Percentiles rank a stretch among this genome's conserved stretches.
These are phyloP conservation scores for Conomelus anceps DNA, from an alignment of 2,888 invertebrate species.

Conservation along the genomic window DNA sequence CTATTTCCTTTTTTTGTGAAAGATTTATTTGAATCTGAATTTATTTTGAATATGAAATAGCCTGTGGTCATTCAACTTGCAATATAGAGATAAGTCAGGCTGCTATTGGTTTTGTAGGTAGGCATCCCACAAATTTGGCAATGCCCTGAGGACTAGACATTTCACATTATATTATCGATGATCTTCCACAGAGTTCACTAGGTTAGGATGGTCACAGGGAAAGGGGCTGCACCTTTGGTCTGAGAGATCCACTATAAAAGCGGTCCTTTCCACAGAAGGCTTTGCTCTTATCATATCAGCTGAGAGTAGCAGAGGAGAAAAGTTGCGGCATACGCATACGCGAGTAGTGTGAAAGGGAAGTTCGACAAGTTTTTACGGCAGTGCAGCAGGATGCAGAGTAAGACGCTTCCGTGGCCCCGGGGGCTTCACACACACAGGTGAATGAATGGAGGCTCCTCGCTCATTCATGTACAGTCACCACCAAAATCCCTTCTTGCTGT, in stretches of 20 bases:
- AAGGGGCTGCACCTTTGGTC: background rate
- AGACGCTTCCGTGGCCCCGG: slow-evolving; percentile 2
- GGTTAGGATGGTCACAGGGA: background rate
- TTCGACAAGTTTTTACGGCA: background rate
- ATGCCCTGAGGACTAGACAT: background rate
- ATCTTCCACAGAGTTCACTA: background rate
- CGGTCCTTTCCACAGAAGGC: background rate
- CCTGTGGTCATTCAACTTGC: background rate
- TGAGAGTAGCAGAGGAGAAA: background rate
- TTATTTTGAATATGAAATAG: background rate
- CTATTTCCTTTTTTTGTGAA: too few species aligned
- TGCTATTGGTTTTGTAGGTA: too few species aligned
- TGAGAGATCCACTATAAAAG: too few species aligned
- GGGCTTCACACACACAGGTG: background rate
- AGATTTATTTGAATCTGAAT: too few species aligned
- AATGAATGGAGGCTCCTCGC: slow-evolving; percentile 2
- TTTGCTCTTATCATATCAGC: background rate
- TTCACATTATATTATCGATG: too few species aligned
- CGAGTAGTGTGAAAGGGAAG: background rate
- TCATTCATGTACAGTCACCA: slow-evolving; percentile 9
- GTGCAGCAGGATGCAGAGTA: background rate
- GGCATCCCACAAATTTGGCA: background rate
- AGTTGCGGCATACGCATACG: background rate
- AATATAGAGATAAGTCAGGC: too few species aligned
- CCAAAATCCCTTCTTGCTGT: background rate